Percentiles rank a stretch among this genome's conserved stretches.
Evolutionary conservation across 2,888 invertebrate genomes (phyloP).

Genomic region (Orthosia gothica): DNA sequence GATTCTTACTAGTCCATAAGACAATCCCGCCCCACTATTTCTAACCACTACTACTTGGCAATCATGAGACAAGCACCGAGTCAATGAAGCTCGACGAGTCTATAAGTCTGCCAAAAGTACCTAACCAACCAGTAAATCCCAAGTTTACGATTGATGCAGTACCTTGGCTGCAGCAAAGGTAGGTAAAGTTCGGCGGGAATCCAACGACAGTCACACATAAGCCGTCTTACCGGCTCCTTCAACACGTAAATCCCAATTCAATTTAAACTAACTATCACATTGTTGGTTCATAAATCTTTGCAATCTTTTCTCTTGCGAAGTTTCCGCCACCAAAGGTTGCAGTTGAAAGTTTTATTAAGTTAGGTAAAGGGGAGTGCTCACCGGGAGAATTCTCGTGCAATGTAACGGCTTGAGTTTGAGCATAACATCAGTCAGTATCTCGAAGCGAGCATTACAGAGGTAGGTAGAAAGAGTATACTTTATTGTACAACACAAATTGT

Average conservation of each 20-base stretch:
- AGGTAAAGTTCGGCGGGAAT: neutral
- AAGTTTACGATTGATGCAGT: neutral
- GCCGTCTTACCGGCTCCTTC: neutral
- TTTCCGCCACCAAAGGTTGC: slow-evolving; percentile 75
- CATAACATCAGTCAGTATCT: neutral
- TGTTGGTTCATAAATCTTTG: slow-evolving; percentile 68
- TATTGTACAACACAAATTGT: neutral
- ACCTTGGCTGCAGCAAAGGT: too few species aligned
- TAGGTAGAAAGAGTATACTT: neutral
- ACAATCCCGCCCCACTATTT: too few species aligned
- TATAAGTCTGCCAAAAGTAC: neutral
- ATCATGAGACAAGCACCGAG: too few species aligned
- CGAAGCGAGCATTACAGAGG: neutral
- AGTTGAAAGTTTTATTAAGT: slow-evolving; percentile 85
- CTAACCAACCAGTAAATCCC: too few species aligned
- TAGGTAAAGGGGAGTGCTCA: slow-evolving; percentile 69
- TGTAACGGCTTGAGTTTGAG: neutral
- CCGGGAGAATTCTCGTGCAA: neutral
- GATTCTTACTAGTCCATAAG: neutral
- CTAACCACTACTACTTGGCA: too few species aligned
- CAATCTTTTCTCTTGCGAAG: slow-evolving; percentile 63
- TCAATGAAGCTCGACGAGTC: neutral
- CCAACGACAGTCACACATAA: slow-evolving; percentile 1
- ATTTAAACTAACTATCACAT: slow-evolving; percentile 69
- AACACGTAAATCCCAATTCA: slow-evolving; percentile 65